Evolutionary conservation across 2,113 vertebrate species (phyloP).

Genomic region (Aphyosemion australe): DNA sequence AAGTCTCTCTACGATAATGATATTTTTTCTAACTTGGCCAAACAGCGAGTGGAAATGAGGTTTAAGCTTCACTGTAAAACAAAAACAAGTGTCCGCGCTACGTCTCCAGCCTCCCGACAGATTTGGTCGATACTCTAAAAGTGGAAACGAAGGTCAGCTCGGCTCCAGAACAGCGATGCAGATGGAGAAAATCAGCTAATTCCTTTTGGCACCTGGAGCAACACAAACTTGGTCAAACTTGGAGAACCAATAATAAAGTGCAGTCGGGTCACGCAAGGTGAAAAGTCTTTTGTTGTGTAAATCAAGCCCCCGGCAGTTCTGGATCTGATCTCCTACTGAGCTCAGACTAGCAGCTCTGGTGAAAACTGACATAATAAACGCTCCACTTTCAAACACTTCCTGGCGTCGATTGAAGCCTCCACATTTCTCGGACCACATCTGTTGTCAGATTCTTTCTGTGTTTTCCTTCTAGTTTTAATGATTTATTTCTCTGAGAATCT

Average conservation of each 20-base stretch:
- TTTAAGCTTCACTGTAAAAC: not conserved
- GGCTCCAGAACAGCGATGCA: slow-evolving; percentile 1
- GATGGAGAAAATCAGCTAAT: slow-evolving; percentile 13
- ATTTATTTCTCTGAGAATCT: not conserved
- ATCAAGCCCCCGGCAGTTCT: slow-evolving; percentile 54
- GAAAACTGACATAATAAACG: slow-evolving; percentile 65
- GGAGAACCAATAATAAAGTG: slow-evolving; percentile 40
- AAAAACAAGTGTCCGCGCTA: too few relatives aligned
- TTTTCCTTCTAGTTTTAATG: not conserved
- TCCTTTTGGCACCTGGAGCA: slow-evolving; percentile 24
- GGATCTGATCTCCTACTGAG: slow-evolving; percentile 55
- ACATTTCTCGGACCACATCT: slow-evolving; percentile 45
- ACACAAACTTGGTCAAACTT: slow-evolving; percentile 54
- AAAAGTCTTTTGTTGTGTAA: slow-evolving; percentile 61
- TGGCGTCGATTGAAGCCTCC: slow-evolving; percentile 39
- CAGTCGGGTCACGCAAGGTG: slow-evolving; percentile 45
- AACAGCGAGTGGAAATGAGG: not conserved
- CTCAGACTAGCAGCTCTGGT: slow-evolving; percentile 41
- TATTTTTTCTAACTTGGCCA: not conserved
- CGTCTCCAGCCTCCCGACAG: not conserved
- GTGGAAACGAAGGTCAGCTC: not conserved
- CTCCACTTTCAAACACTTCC: slow-evolving; percentile 44
- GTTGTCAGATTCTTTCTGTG: slow-evolving; percentile 13
- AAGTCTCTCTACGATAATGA: too few relatives aligned
- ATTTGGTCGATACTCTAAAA: not conserved